Percentiles rank a stretch among this genome's conserved stretches.
Conservation (phyloP, 2,113 vertebrate genomes). For the Lathamus discolor region DNA sequence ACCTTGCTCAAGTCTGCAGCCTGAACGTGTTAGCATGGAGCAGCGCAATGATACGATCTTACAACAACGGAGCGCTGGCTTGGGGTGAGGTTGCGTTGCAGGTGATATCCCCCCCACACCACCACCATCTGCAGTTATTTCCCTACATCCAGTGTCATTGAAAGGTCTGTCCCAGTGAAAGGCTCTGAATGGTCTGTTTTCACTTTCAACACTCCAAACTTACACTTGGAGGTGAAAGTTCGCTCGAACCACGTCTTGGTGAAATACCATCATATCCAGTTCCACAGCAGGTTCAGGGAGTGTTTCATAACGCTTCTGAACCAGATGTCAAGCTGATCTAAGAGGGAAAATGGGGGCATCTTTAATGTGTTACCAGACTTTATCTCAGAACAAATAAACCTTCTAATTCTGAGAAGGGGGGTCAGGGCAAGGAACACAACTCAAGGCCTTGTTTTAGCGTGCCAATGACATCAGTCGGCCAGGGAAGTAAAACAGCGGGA, state of each 20-base stretch:
- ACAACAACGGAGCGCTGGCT: neutral
- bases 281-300: slow-evolving; percentile 36
- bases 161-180: slow-evolving; percentile 45
- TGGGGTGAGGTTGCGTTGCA: slow-evolving; percentile 24
- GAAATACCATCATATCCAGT: slow-evolving; percentile 13
- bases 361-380: slow-evolving; percentile 16
- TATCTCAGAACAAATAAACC: slow-evolving; percentile 66
- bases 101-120: slow-evolving; percentile 10
- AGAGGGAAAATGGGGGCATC: slow-evolving; percentile 12
- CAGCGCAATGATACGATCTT: neutral
- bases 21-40: neutral
- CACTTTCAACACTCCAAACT: slow-evolving; percentile 52
- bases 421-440: slow-evolving; percentile 18
- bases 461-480: neutral
- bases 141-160: slow-evolving; percentile 37
- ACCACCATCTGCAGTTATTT: slow-evolving; percentile 45
- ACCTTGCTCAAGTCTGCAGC: slow-evolving; percentile 3
- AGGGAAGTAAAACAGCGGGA: slow-evolving; percentile 40
- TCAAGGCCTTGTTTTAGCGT: slow-evolving; percentile 12
- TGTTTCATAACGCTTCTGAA: slow-evolving; percentile 70
- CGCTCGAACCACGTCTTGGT: neutral
- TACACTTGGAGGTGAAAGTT: slow-evolving; percentile 68
- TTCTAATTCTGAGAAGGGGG: neutral
- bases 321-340: slow-evolving; percentile 54
- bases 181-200: slow-evolving; percentile 56